Base-by-base conservation (phyloP, 2,113 vertebrate genomes). In the Lagopus muta region DNA sequence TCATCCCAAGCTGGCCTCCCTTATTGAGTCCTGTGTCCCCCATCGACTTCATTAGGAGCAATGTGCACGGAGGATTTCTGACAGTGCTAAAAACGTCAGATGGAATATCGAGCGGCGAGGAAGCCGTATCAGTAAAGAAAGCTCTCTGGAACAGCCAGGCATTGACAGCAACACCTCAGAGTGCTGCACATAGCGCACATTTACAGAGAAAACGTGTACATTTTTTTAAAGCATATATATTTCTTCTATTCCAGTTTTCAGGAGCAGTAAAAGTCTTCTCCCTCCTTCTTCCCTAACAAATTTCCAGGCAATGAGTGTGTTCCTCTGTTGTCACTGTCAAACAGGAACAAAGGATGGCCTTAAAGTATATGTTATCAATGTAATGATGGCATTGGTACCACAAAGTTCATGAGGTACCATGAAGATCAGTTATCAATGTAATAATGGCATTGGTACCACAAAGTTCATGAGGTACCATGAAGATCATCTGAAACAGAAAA, bases 21-120 rank as follows among this genome's bases (percentile, higher is more conserved):
- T 71, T 61, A 73, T 10, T 27, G 28, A 62, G 61, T 16, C 89
- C 27, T 17, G 5, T 64, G 82, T 77, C 61, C 87, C 75, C 55
- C 69, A 42, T 0, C 57, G 82, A 64, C 72, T 92, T 96, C 80
- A 91, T 94, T 91, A 92, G 88, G 24, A 88, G 82, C 12, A 2
- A 13, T 1, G 36, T 13, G 61, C 78, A 79, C 60, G 32, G 60
- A 92, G 74, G 84, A 91, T 83, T 93, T 96, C 94, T 89, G 79
- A 81, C 42, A 13, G 60, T 88, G 65, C 76, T 95, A 74, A 89
- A 92, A 94, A 83, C 5, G 3, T 89, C 85, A 91, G 66, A 82
- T 0, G 4, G 42, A 30, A 13, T 77, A 74, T 24, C 65, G 88
- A 86, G 88, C 80, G 70, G 36, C 48, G 30, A 65, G 88, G 58